Conservation (phyloP, 1,140 invertebrate genomes). For the Periplaneta americana region DNA sequence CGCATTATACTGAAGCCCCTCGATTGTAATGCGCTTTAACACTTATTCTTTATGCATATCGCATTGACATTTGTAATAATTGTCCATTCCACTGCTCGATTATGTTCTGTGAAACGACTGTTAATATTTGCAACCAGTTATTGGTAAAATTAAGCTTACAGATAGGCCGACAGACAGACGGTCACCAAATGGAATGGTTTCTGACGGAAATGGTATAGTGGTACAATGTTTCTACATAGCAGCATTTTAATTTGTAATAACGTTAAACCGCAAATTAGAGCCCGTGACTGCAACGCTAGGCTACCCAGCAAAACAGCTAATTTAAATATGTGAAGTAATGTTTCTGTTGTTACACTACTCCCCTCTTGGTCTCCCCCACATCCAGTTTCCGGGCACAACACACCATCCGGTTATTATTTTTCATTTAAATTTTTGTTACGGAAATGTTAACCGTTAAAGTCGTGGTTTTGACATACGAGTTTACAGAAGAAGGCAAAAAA, state of each 20-base stretch:
- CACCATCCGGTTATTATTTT: not conserved
- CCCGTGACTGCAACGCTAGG: not conserved
- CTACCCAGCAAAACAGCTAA: not conserved
- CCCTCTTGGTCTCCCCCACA: no score
- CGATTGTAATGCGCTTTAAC: not conserved
- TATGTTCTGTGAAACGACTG: not conserved
- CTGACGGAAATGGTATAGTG: not conserved
- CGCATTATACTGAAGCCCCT: not conserved
- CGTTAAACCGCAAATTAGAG: not conserved
- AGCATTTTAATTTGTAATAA: not conserved
- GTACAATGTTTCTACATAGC: not conserved
- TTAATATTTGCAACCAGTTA: not conserved
- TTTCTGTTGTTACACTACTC: not conserved
- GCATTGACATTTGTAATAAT: not conserved
- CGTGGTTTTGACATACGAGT: not conserved
- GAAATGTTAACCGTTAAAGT: not conserved
- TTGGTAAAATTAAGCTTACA: not conserved
- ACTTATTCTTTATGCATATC: not conserved
- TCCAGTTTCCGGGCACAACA: not conserved
- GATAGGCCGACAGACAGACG: not conserved
- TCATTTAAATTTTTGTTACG: not conserved
- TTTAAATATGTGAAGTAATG: not conserved
- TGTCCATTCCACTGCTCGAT: not conserved
- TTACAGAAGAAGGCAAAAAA: no score
- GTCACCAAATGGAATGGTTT: not conserved